phyloP scores from a whole-genome alignment of 2,888 invertebrate genomes.

The Tenthredo scrophulariae region DNA sequence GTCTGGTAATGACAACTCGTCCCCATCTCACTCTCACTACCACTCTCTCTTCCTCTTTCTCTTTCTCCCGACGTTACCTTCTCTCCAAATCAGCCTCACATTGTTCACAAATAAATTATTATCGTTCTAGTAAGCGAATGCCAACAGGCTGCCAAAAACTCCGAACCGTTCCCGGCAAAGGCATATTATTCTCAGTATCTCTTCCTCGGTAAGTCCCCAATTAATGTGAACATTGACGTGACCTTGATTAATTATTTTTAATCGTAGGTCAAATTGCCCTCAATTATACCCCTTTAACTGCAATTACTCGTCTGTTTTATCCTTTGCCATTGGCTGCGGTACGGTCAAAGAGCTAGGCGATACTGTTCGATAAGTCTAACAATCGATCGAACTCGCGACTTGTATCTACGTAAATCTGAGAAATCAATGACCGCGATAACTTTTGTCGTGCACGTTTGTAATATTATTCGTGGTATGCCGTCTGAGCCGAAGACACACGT shows the following conservation, averaged over 20 bases:
- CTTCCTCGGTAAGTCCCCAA: conserved; percentile 14
- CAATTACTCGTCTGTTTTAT: conserved; percentile 44
- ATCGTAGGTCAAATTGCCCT: conserved; percentile 43
- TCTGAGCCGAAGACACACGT: conserved; percentile 24
- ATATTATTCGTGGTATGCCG: conserved; percentile 26
- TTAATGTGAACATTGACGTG: neutral
- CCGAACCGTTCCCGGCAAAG: neutral
- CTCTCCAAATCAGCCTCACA: conserved; percentile 25
- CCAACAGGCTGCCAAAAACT: conserved; percentile 30
- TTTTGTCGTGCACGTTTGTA: conserved; percentile 37
- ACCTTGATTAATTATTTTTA: conserved; percentile 47
- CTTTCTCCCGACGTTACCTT: neutral
- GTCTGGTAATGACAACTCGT: conserved; percentile 54
- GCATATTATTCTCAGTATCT: neutral
- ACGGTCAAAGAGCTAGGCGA: conserved; percentile 3
- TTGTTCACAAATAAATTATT: conserved; percentile 49
- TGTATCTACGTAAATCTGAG: neutral
- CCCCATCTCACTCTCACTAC: conserved; percentile 11
- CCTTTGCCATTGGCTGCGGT: neutral
- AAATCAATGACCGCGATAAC: conserved; percentile 18
- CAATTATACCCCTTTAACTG: conserved; percentile 46
- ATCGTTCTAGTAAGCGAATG: conserved; percentile 33
- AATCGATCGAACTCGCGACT: conserved; percentile 32
- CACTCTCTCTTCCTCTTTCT: neutral
- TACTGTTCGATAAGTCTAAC: conserved; percentile 1